Evolutionary conservation across 2,888 invertebrate genomes (phyloP).

Genomic region (Lasioglossum villosulum): DNA sequence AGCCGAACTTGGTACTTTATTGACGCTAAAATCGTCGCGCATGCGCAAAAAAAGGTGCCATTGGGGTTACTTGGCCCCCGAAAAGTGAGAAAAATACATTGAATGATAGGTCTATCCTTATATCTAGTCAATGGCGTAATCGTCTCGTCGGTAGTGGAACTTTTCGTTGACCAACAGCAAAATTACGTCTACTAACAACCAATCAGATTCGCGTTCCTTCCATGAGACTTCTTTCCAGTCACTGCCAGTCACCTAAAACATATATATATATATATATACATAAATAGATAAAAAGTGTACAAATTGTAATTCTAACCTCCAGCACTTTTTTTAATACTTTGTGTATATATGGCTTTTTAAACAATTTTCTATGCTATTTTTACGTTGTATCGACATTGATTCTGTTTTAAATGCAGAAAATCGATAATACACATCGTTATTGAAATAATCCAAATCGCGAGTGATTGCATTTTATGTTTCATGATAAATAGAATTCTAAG

Average conservation of each 20-base stretch:
- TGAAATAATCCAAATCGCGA: neutral
- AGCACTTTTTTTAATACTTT: neutral
- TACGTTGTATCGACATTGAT: neutral
- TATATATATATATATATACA: too few species aligned
- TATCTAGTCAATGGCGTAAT: too few species aligned
- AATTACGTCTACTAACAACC: neutral
- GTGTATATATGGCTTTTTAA: neutral
- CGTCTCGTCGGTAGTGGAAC: too few species aligned
- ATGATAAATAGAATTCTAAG: slow-evolving; percentile 26
- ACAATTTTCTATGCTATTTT: neutral
- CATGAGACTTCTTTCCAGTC: neutral
- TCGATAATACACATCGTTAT: neutral
- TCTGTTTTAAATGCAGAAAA: neutral
- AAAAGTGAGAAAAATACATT: too few species aligned
- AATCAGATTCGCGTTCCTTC: neutral
- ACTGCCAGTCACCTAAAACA: too few species aligned
- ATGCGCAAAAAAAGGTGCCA: too few species aligned
- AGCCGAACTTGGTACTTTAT: too few species aligned
- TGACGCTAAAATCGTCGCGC: too few species aligned
- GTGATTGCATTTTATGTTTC: slow-evolving; percentile 24
- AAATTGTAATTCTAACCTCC: slow-evolving; percentile 24
- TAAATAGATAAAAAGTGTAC: neutral
- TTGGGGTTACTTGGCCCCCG: too few species aligned
- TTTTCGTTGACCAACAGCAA: neutral
- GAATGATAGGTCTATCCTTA: too few species aligned